Conservation (phyloP, 2,797 vertebrate genomes). For the Megaceryle alcyon region DNA sequence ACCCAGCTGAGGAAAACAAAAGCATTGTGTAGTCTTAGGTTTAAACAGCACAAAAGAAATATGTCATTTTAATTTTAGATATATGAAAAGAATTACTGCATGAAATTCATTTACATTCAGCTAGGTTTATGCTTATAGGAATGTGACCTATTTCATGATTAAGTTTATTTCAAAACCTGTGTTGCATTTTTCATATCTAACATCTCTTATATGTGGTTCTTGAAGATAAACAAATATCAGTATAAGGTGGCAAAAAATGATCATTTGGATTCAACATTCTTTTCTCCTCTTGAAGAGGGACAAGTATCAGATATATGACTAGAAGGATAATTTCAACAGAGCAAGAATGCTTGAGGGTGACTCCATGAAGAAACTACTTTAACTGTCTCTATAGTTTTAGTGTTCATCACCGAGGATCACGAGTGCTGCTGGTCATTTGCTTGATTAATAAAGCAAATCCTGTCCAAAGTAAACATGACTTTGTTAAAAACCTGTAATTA, state of each 20-base stretch:
- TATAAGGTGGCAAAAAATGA: background rate
- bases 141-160: background rate
- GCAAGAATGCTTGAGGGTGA: background rate
- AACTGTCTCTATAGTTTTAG: background rate
- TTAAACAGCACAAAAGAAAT: background rate
- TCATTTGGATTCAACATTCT: background rate
- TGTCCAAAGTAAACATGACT: background rate
- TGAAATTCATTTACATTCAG: background rate
- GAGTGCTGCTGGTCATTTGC: background rate
- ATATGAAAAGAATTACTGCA: background rate
- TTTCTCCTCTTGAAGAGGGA: background rate
- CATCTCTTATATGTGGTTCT: background rate
- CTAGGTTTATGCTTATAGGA: background rate
- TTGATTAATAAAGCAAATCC: background rate
- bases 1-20: background rate
- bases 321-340: background rate
- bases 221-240: background rate
- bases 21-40: background rate
- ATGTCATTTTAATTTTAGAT: rapidly evolving
- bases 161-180: background rate
- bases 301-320: background rate
- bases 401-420: background rate
- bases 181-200: background rate
- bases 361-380: background rate
- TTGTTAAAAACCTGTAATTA: background rate